A percentile compares a stretch with the other conserved stretches of the same genome.
These are phyloP conservation scores for Scaptomyza polygonia DNA, from an alignment of 2,888 invertebrate species.

Conservation along the genomic window DNA sequence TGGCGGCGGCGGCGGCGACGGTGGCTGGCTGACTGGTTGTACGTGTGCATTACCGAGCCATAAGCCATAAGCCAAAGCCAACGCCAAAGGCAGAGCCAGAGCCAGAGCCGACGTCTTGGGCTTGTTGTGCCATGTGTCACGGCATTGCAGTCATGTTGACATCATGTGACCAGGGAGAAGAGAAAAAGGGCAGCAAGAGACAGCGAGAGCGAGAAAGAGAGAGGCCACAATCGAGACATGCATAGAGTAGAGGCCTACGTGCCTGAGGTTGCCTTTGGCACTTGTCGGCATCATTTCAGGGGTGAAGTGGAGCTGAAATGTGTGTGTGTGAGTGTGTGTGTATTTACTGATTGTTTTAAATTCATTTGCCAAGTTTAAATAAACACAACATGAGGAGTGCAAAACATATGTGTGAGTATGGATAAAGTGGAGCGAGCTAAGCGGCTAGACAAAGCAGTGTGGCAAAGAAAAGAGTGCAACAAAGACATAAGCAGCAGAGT, in stretches of 20 bases:
- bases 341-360: conserved; percentile 83
- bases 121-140: conserved; percentile 81
- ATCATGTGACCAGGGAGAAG: conserved; percentile 61
- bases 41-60: conserved; percentile 64
- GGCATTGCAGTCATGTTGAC: conserved; percentile 79
- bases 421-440: conserved; percentile 74
- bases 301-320: conserved; percentile 11
- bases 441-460: conserved; percentile 62
- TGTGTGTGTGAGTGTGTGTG: conserved; percentile 43
- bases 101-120: conserved; percentile 65
- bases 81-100: conserved; percentile 2
- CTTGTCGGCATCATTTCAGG: conserved; percentile 60
- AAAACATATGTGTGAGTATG: conserved; percentile 64
- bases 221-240: conserved; percentile 21
- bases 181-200: conserved; percentile 4
- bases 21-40: conserved; percentile 12
- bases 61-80: conserved; percentile 19
- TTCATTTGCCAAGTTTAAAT: conserved; percentile 81
- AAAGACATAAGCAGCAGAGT: conserved; percentile 25
- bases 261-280: conserved; percentile 53
- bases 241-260: conserved; percentile 45
- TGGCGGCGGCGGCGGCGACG: conserved; percentile 69
- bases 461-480: conserved; percentile 1
- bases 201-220: not conserved
- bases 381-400: conserved; percentile 55